Base-by-base conservation (phyloP, 2,113 vertebrate genomes). In the Pycnonotus jocosus region DNA sequence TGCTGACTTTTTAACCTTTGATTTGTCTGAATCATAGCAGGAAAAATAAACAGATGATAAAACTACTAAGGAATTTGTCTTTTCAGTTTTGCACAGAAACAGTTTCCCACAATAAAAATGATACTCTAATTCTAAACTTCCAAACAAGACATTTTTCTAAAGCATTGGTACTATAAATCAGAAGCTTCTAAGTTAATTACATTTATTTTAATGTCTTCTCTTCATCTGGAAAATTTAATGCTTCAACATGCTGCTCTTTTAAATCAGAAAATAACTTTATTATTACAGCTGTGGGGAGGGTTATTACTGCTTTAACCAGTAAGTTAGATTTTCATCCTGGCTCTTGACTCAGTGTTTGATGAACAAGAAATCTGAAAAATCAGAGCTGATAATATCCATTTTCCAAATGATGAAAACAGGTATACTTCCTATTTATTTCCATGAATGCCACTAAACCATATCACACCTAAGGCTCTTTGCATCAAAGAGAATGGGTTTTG, bases 61-160 rank as follows among this genome's bases (percentile, higher is more conserved):
- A 97, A 79, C 44, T 51, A 53, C 56, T 62, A 64, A 95, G 93
- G 93, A 96, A 94, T 94, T 58, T 90, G 80, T 95, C 76, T 92
- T 96, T 95, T 96, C 95, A 80, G 21, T 95, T 96, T 65, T 19
- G 85, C 54, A 95, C 96, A 93, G 86, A 85, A 92, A 71, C n/a
- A 81, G 66, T 90, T 96, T 95, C 94, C 86, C 95, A 88, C 81
- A 94, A 90, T 92, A 85, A 96, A 97, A 82, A 53, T 88, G 86
- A 87, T 96, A 86, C 19, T 92, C 88, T 94, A 95, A 95, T 96
- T 96, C 95, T 60, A 92, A 96, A 77, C 89, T 90, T 87, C 91
- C 88, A 74, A 90, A 82, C 70, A n/a, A 93, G 66, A 93, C 76
- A 65, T n/a, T 92, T 89, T 96, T 91, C 24, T 90, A 94, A 95